phyloP scores from a whole-genome alignment of 2,113 vertebrate genomes.

The Charadrius vociferus region DNA sequence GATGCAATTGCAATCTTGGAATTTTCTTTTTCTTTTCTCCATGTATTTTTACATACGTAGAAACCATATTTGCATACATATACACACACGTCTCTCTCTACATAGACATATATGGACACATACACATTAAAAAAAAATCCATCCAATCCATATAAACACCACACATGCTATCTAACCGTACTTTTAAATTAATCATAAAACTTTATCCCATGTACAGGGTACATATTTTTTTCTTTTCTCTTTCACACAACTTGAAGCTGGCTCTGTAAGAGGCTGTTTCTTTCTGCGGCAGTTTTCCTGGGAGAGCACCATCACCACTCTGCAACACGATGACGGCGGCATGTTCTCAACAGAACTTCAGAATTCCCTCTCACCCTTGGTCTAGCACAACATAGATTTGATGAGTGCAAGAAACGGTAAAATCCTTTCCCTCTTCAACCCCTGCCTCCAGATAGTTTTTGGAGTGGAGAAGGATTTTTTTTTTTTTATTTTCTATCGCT shows the following conservation, averaged over 20 bases:
- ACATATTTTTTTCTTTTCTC: neutral
- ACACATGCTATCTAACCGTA: neutral
- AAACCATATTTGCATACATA: neutral
- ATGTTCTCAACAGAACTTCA: neutral
- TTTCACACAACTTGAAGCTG: neutral
- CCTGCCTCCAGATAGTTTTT: neutral
- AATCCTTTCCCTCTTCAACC: neutral
- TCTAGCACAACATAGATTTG: neutral
- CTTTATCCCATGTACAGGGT: neutral
- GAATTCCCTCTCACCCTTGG: neutral
- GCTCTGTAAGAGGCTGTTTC: neutral
- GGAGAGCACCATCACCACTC: neutral
- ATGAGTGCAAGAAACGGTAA: neutral
- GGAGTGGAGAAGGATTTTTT: neutral
- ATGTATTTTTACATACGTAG: neutral
- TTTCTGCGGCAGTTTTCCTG: neutral
- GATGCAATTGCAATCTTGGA: neutral
- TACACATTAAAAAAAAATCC: neutral
- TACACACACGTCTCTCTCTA: neutral
- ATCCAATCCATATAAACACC: neutral
- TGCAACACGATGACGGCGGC: neutral
- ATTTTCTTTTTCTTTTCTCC: neutral
- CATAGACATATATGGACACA: neutral
- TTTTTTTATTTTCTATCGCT: neutral
- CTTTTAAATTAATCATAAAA: neutral